These are phyloP conservation scores for Porites rus DNA, from an alignment of 92 coral and sea anemone genomes.

Conservation along the genomic window DNA sequence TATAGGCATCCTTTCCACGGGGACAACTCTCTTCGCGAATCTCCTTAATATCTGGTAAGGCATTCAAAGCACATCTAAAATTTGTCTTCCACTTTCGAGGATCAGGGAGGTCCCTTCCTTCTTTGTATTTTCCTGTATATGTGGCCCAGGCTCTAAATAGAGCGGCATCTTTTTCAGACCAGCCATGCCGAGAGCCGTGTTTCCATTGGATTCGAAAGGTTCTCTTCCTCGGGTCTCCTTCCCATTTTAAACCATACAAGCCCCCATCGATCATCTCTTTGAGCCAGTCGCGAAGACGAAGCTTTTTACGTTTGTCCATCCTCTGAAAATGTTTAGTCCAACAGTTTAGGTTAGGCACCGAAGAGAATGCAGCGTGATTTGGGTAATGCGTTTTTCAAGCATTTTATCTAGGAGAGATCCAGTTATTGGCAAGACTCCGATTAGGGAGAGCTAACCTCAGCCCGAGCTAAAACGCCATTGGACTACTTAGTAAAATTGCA, in stretches of 20 bases:
- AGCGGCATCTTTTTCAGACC: slow-evolving; percentile 11
- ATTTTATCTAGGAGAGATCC: background rate
- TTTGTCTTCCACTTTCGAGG: slow-evolving; percentile 76
- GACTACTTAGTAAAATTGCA: background rate
- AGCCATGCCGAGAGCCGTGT: slow-evolving; percentile 72
- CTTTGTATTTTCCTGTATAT: slow-evolving; percentile 65
- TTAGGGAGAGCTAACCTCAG: background rate
- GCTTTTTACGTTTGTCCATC: slow-evolving; percentile 66
- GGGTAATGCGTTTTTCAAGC: no score
- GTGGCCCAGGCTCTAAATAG: slow-evolving; percentile 75
- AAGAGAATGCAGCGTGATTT: no score
- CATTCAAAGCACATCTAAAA: slow-evolving; percentile 78
- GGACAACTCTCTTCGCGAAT: slow-evolving; percentile 48
- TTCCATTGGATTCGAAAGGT: slow-evolving; percentile 76
- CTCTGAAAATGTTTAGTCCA: background rate
- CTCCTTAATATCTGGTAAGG: slow-evolving; percentile 65
- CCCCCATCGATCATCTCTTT: slow-evolving; percentile 58
- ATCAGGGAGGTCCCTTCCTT: background rate
- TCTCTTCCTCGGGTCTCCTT: slow-evolving; percentile 66
- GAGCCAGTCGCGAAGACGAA: slow-evolving; percentile 78
- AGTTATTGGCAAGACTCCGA: background rate
- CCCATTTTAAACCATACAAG: slow-evolving; percentile 62
- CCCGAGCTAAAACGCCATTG: background rate
- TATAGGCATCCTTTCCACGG: slow-evolving; percentile 54
- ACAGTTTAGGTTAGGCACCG: no score